These are phyloP conservation scores for Cancer borealis DNA, from an alignment of 2,888 invertebrate species.

Conservation along the genomic window DNA sequence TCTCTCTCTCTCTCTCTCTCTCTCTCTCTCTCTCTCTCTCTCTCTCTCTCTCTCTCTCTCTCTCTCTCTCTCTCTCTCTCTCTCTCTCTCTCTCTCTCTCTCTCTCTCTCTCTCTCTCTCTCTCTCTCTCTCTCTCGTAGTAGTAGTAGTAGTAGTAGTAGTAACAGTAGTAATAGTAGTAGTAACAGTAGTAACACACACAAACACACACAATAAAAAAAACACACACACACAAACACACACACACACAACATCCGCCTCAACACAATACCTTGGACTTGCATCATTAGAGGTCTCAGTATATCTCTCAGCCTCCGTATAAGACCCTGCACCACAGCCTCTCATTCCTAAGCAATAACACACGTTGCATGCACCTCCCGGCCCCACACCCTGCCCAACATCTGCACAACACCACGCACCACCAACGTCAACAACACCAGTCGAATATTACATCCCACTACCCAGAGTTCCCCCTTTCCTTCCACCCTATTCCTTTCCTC, in stretches of 20 bases:
- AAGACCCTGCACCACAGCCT: neutral
- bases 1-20: neutral
- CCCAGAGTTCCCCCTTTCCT: neutral
- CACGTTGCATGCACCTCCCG: neutral
- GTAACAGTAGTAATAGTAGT: neutral
- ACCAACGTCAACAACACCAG: neutral
- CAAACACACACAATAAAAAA: slow-evolving; percentile 22
- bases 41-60: neutral
- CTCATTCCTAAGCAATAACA: slow-evolving; percentile 40
- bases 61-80: neutral
- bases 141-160: neutral
- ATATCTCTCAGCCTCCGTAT: neutral
- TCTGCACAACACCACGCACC: neutral
- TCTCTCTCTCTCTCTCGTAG: no score
- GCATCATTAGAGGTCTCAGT: neutral
- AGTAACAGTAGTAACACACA: neutral
- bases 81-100: neutral
- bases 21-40: neutral
- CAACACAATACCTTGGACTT: neutral
- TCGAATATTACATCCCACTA: slow-evolving; percentile 30
- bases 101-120: neutral
- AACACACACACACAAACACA: slow-evolving; percentile 28
- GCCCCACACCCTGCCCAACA: neutral
- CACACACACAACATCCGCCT: neutral
- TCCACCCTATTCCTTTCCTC: neutral